Conservation (phyloP, 1,140 invertebrate species). For the Macrobrachium rosenbergii region DNA sequence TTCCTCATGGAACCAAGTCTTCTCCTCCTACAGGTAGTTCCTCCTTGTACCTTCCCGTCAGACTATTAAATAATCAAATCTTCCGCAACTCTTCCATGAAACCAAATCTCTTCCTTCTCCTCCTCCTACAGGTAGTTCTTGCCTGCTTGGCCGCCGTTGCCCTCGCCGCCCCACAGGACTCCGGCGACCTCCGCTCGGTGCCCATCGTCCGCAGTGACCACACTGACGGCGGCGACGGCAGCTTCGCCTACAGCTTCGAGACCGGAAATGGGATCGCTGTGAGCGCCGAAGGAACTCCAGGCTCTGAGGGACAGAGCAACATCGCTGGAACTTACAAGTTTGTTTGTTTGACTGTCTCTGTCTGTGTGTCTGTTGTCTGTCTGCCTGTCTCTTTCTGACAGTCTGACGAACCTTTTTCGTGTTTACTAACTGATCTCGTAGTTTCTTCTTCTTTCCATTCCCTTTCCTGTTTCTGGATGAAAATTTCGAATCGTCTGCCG, state of each 20-base stretch:
- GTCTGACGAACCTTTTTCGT: no score
- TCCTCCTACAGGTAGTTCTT: not conserved
- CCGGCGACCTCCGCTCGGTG: not conserved
- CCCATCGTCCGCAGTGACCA: not conserved
- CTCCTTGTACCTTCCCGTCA: not conserved
- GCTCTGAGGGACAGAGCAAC: slow-evolving; percentile 8
- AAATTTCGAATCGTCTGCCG: no score
- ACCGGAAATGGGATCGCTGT: not conserved
- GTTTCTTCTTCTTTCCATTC: no score
- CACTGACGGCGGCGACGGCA: not conserved
- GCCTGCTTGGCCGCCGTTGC: slow-evolving; percentile 17
- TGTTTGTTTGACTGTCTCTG: not conserved
- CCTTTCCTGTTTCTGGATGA: no score
- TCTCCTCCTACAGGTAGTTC: no score
- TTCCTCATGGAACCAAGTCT: no score
- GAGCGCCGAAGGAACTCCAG: not conserved
- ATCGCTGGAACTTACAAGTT: slow-evolving; percentile 2
- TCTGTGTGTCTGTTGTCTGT: not conserved
- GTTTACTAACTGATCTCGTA: no score
- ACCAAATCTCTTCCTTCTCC: not conserved
- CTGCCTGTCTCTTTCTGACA: not conserved
- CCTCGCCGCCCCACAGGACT: not conserved
- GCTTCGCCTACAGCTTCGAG: not conserved
- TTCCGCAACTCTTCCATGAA: not conserved
- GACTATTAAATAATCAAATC: not conserved